Base-by-base conservation (phyloP, 2,888 invertebrate genomes). In the Cancer borealis region DNA sequence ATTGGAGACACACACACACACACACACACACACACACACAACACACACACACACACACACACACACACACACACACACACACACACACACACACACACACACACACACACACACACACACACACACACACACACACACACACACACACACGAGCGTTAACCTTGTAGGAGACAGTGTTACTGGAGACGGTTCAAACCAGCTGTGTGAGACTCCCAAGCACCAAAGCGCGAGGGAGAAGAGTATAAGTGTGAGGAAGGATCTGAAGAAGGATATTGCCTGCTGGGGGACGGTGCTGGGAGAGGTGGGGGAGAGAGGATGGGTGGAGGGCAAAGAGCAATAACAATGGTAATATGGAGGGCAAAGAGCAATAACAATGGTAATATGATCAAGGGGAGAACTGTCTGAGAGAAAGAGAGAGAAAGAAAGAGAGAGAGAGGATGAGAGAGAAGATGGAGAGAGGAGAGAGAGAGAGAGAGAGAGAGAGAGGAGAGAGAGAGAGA, bases 331-430 rank as follows among this genome's bases (percentile, higher is more conserved):
- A 90, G 54, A 90, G 89, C 89, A 90, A 90, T 90, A 90, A 90
- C 89, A 89, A 89, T 89, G 89, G 49, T 89, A 89, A 46, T 17
- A 88, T 46, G 47, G 88, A 30, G 54, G 89, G 54, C 49, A 49
- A 54, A 89, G 54, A 89, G 89, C 89, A 89, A 89, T 89, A 89
- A 89, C 89, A 90, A 90, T 90, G 89, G 49, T 90, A 90, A 90
- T 90, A 46, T 17, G 89, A 90, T 90, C 89, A 90, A 49, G 89
- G 89, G 49, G 89, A 54, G 8, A 49, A 3, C n/a, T 49, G 89
- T 89, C 49, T 30, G 79, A 26, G 79, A 26, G 79, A 26, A 26
- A 26, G 79, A 26, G 79, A 26, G 79, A 88, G 88, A 88, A 39
- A 88, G 8, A 88, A 45, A 88, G 88, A 88, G 88, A 88, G 88